Base-by-base conservation (phyloP, 1,140 invertebrate genomes). In the Megathymus violae region DNA sequence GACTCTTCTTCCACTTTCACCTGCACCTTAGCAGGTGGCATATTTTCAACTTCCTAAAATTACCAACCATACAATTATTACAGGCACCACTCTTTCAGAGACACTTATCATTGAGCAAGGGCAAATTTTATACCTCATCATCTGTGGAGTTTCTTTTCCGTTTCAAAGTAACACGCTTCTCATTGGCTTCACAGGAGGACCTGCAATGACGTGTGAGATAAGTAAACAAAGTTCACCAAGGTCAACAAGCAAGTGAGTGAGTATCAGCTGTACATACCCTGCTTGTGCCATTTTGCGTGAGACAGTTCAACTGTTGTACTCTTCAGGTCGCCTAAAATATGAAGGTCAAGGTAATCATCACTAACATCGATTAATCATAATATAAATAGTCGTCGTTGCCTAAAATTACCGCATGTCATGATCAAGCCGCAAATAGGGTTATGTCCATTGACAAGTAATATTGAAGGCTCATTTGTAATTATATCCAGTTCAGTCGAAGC, bases 331-430 rank as follows among this genome's bases (percentile, higher is more conserved):
- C 72, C 79, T 89, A 73, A 66, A 88, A 88, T 54, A 80, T 66
- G 76, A 52, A 19, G n/a, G 60, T 67, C 81, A 62, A 79, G 64
- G 58, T 62, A 46, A 7, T n/a, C 16, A 4, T 34, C 6, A 10
- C 17, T 43, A 46, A 58, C 46, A 11, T 1, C 10, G 25, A 44
- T 44, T 34, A 34, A 34, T 25, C 17, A 15, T 11, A 25, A 27
- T 58, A 58, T 58, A 34, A 36, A 40, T 17, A 44, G n/a, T 15
- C 44, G 1, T 27, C 15, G 31, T 46, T 62, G 74, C 63, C 69
- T 74, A 80, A 88, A 88, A 85, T 85, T 84, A 87, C 85, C 88
- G 86, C 86, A 89, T 91, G 88, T 91, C 88, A 87, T 85, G 78
- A 78, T 78, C 75, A 78, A 84, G 72, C 79, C 72, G 73, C 77